Conservation (phyloP, 2,113 vertebrate species). For the Protomyctophum bolini region DNA sequence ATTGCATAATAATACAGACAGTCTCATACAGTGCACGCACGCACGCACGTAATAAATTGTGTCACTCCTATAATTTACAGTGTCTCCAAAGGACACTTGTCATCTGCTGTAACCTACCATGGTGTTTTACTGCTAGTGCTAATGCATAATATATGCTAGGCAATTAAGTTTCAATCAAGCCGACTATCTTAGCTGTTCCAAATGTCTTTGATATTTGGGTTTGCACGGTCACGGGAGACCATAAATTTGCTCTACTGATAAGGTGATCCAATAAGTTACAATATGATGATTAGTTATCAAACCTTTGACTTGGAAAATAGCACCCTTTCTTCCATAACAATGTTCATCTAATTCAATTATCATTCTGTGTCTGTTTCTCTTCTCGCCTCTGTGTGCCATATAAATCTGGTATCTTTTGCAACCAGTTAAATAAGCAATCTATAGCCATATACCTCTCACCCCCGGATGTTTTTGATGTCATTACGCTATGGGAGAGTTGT, state of each 20-base stretch:
- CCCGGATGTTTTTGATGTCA: conserved; percentile 19
- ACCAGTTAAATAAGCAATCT: conserved; percentile 30
- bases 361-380: conserved; percentile 14
- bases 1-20: not conserved
- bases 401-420: conserved; percentile 35
- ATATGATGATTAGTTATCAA: conserved; percentile 14
- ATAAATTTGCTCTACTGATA: not conserved
- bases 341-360: conserved; percentile 3
- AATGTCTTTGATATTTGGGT: conserved; percentile 23
- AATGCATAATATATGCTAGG: conserved; percentile 46
- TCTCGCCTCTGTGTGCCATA: not conserved
- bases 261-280: not conserved
- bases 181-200: conserved; percentile 16
- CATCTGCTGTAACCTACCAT: conserved; percentile 23
- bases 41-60: conserved; percentile 26
- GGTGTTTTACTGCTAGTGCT: conserved; percentile 11
- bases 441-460: conserved; percentile 13
- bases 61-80: conserved; percentile 52
- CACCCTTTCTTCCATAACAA: not conserved
- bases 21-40: not conserved
- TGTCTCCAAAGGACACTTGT: conserved; percentile 40
- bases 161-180: conserved; percentile 43
- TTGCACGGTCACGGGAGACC: not conserved
- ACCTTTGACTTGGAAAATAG: not conserved
- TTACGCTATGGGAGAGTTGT: not conserved